Evolutionary conservation across 2,113 vertebrate species (phyloP).

Genomic region (Pavo muticus): DNA sequence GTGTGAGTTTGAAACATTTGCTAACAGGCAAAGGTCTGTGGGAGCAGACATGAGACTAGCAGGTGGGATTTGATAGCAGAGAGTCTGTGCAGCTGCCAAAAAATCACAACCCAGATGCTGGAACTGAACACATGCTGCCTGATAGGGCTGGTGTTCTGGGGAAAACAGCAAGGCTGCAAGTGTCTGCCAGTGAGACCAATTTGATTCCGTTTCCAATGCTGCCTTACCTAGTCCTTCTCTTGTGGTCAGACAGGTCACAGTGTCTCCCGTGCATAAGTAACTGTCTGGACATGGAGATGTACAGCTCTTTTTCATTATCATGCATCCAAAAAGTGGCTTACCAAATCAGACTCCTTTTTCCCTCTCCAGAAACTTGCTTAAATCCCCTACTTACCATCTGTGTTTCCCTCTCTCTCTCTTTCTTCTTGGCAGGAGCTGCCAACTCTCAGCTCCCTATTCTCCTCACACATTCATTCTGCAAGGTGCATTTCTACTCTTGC

Average conservation of each 20-base stretch:
- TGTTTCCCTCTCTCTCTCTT: background rate
- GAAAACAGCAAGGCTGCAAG: constrained; percentile 20
- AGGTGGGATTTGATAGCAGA: constrained; percentile 65
- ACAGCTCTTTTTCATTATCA: background rate
- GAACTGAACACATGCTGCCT: constrained; percentile 43
- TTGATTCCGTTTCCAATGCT: background rate
- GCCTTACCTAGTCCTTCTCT: background rate
- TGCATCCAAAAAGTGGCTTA: background rate
- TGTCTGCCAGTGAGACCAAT: constrained; percentile 14
- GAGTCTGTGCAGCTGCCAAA: constrained; percentile 61
- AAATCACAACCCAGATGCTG: constrained; percentile 60
- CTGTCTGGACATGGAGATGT: background rate
- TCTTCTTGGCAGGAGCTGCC: background rate
- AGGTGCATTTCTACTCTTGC: background rate
- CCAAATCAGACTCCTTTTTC: background rate
- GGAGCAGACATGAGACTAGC: constrained; percentile 60
- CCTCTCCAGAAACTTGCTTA: background rate
- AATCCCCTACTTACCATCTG: background rate
- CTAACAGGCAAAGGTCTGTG: constrained; percentile 63
- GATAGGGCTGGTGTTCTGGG: constrained; percentile 31
- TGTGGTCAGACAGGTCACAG: background rate
- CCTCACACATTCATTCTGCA: constrained; percentile 6
- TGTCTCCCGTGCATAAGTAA: background rate
- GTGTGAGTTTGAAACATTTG: constrained; percentile 39
- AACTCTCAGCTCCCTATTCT: background rate